Evolutionary conservation across 2,888 invertebrate species (phyloP).

Genomic region (Ornithoptera priamus): DNA sequence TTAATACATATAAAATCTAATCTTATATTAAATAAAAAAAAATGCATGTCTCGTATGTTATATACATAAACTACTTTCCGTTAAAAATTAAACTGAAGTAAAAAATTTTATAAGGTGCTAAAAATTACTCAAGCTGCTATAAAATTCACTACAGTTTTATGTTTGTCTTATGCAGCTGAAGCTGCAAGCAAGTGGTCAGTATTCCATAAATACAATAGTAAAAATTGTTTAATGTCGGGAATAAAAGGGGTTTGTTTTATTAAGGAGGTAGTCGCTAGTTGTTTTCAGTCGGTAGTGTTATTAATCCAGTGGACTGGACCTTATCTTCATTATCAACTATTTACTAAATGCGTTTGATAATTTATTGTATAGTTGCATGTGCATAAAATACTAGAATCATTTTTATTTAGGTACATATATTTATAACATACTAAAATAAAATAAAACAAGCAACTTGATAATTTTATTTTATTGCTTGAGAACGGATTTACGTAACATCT

Average conservation of each 20-base stretch:
- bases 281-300: background rate
- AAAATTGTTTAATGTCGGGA: background rate
- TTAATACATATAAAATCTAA: no score
- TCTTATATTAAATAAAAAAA: no score
- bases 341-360: background rate
- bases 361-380: constrained; percentile 2
- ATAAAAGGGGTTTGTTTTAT: background rate
- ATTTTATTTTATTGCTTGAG: background rate
- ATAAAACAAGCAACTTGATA: background rate
- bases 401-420: background rate
- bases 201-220: background rate
- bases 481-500: background rate
- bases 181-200: background rate
- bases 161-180: no score
- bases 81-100: no score
- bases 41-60: no score
- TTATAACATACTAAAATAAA: background rate
- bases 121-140: no score
- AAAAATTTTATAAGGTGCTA: no score
- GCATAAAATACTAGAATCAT: background rate
- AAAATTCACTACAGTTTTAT: no score
- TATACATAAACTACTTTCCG: no score
- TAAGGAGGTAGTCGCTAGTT: background rate
- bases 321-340: constrained; percentile 1
- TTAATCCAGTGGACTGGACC: constrained; percentile 1